phyloP scores from a whole-genome alignment of 2,888 invertebrate species.

The Neoascia interrupta region DNA sequence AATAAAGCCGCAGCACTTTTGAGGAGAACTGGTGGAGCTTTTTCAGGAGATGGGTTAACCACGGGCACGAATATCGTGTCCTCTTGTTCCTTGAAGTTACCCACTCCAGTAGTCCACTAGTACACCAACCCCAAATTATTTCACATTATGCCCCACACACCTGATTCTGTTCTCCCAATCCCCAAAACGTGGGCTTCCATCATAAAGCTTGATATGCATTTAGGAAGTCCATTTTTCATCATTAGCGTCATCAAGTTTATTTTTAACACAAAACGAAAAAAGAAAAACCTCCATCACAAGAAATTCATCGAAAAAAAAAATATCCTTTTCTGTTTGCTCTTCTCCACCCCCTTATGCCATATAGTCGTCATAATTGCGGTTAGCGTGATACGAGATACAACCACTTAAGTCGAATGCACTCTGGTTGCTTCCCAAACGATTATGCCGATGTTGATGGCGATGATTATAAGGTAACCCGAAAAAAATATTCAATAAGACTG shows the following conservation, averaged over 20 bases:
- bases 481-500: constrained; percentile 51
- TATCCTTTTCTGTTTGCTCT: not conserved
- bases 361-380: constrained; percentile 17
- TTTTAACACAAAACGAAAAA: constrained; percentile 30
- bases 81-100: too few relatives aligned
- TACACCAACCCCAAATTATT: too few relatives aligned
- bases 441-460: constrained; percentile 44
- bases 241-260: constrained; percentile 49
- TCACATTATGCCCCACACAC: too few relatives aligned
- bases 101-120: too few relatives aligned
- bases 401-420: constrained; percentile 56
- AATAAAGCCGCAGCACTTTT: too few relatives aligned
- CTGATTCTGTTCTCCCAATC: too few relatives aligned
- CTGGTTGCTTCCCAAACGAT: constrained; percentile 1
- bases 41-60: too few relatives aligned
- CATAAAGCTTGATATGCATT: too few relatives aligned
- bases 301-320: constrained; percentile 3
- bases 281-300: not conserved
- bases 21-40: too few relatives aligned
- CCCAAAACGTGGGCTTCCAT: too few relatives aligned
- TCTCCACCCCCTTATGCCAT: not conserved
- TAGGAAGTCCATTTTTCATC: constrained; percentile 55
- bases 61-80: too few relatives aligned
- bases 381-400: constrained; percentile 28
- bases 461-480: constrained; percentile 54